Conservation (phyloP, 2,113 vertebrate genomes). For the Siniperca chuatsi region DNA sequence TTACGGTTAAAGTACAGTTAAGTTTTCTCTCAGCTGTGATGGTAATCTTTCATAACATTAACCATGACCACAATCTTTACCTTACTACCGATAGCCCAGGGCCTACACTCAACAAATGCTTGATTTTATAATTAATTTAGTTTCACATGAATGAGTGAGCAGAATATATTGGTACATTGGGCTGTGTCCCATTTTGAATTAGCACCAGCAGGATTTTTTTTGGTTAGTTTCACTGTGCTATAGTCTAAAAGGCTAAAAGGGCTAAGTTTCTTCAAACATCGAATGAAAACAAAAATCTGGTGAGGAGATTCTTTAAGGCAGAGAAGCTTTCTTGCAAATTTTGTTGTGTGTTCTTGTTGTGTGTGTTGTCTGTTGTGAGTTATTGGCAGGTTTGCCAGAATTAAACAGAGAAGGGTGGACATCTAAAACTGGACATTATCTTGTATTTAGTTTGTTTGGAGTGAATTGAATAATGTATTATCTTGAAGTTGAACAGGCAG, state of each 20-base stretch:
- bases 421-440: background rate
- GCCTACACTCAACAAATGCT: no score
- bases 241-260: background rate
- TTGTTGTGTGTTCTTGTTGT: background rate
- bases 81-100: no score
- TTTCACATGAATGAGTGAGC: no score
- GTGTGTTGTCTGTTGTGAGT: background rate
- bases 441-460: background rate
- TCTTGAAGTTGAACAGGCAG: background rate
- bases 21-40: no score
- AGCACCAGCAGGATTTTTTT: no score
- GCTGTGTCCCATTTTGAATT: no score
- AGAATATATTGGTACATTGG: no score
- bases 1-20: no score
- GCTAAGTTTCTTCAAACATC: background rate
- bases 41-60: no score
- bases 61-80: no score
- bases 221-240: background rate
- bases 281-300: background rate
- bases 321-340: background rate
- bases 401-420: background rate
- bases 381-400: background rate
- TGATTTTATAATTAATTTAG: no score
- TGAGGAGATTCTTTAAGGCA: background rate
- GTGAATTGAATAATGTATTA: background rate